phyloP scores from a whole-genome alignment of 2,797 vertebrate species.

The Dendrocincla tyrannina region DNA sequence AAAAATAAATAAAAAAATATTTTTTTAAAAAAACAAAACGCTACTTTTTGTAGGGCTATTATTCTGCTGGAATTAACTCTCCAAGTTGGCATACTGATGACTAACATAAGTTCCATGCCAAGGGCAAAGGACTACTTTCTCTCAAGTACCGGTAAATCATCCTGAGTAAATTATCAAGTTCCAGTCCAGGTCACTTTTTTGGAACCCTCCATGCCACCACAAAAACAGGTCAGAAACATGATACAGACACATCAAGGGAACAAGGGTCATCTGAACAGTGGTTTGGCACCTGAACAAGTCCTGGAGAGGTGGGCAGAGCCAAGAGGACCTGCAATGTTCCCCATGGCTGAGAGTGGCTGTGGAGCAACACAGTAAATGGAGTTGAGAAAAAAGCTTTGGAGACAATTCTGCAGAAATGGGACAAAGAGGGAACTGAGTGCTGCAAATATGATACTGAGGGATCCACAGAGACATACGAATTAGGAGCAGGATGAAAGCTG shows the following conservation, averaged over 20 bases:
- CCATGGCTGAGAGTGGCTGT: neutral
- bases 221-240: neutral
- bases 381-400: neutral
- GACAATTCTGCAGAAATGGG: neutral
- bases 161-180: neutral
- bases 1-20: neutral
- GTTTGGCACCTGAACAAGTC: neutral
- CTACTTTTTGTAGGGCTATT: neutral
- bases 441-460: neutral
- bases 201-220: accelerated
- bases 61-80: neutral
- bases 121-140: neutral
- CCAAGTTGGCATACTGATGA: neutral
- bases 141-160: neutral
- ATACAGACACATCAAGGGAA: neutral
- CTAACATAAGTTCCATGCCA: neutral
- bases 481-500: neutral
- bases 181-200: neutral
- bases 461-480: neutral
- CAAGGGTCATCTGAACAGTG: neutral
- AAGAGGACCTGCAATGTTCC: neutral
- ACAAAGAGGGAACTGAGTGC: neutral
- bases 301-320: neutral
- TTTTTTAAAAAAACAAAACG: too few relatives aligned
- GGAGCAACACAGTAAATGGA: accelerated